These are phyloP conservation scores for Zonitis immaculata DNA, from an alignment of 2,888 invertebrate genomes.

Conservation along the genomic window DNA sequence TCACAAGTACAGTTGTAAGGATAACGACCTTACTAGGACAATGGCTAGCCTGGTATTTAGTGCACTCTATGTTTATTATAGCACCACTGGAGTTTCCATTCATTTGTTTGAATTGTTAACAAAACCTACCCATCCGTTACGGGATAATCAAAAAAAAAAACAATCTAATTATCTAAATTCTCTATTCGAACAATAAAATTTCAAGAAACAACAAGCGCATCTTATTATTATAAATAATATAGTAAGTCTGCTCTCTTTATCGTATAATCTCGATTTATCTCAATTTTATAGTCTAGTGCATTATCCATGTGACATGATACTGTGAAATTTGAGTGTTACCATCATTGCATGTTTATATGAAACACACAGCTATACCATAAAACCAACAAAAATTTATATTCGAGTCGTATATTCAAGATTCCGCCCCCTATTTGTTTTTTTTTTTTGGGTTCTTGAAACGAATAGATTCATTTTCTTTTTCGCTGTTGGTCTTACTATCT, in stretches of 20 bases:
- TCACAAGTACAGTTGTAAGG: constrained; percentile 22
- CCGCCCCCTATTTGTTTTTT: no score
- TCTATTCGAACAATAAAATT: no score
- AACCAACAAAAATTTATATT: no score
- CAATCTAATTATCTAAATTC: not conserved
- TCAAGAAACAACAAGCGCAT: no score
- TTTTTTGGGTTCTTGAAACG: not conserved
- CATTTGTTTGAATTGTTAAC: not conserved
- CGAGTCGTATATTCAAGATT: not conserved
- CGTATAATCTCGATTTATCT: not conserved
- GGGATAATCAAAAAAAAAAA: not conserved
- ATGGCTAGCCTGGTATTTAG: constrained; percentile 22
- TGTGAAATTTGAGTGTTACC: not conserved
- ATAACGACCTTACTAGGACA: constrained; percentile 28
- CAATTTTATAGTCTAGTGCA: not conserved
- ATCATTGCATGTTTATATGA: not conserved
- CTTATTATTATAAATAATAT: no score
- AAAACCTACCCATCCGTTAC: not conserved
- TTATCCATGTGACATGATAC: not conserved
- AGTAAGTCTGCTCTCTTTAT: not conserved
- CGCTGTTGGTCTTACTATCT: no score
- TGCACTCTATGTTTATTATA: not conserved
- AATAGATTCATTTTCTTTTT: constrained; percentile 23
- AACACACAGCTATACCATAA: not conserved
- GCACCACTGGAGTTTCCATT: not conserved